phyloP scores from a whole-genome alignment of 1,140 invertebrate species.

The Aphelenchoides besseyi region DNA sequence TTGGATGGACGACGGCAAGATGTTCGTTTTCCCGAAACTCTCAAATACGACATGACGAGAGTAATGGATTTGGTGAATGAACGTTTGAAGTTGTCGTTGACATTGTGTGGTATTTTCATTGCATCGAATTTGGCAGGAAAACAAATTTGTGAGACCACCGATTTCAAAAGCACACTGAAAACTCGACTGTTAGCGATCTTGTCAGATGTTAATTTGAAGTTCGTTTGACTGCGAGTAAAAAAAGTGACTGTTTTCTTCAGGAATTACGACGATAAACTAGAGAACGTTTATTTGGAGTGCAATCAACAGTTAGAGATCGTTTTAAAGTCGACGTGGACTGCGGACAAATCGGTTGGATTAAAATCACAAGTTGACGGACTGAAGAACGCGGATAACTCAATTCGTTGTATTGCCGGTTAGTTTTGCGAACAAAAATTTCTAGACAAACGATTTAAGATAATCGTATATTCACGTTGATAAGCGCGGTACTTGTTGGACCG shows the following conservation, averaged over 20 bases:
- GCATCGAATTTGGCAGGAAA: conserved; percentile 17
- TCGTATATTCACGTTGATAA: conserved; percentile 2
- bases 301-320: not conserved
- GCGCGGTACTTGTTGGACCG: conserved; percentile 2
- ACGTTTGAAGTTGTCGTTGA: not conserved
- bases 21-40: conserved; percentile 13
- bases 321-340: not conserved
- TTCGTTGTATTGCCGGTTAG: conserved; percentile 13
- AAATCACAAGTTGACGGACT: conserved; percentile 10
- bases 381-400: conserved; percentile 4
- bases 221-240: not conserved
- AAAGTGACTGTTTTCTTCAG: not conserved
- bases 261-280: not conserved
- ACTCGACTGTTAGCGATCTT: conserved; percentile 8
- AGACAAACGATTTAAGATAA: conserved; percentile 9
- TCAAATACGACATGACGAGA: conserved; percentile 20
- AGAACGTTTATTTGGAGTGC: conserved; percentile 12
- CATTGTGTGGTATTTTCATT: not conserved
- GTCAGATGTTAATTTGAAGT: not conserved
- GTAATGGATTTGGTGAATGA: conserved; percentile 11
- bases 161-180: conserved; percentile 18
- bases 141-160: conserved; percentile 18
- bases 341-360: not conserved
- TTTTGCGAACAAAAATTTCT: not conserved
- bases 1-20: conserved; percentile 4